Base-by-base conservation (phyloP, 2,797 vertebrate species). In the Erpetoichthys calabaricus region DNA sequence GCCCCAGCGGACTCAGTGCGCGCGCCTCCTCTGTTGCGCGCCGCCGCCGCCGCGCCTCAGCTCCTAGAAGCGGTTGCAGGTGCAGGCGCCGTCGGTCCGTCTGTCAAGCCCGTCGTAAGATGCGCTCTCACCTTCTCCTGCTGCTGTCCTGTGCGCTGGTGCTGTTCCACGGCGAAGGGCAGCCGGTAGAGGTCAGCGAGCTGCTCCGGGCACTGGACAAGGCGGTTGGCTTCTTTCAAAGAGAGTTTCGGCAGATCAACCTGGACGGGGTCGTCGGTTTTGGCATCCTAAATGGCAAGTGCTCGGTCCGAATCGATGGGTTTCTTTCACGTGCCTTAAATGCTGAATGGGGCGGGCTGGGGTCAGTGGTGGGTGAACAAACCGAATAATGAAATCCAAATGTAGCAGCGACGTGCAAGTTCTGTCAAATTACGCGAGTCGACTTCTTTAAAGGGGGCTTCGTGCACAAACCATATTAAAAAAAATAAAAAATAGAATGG, bases 211-310 rank as follows among this genome's bases (percentile, higher is more conserved):
- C 80, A 0, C 67, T 91, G 42, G 78, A 82, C 43, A 72, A 73
- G 45, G 83, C 81, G 56, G 74, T 77, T 7, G 44, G 64, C 47
- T 92, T 90, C 72, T 73, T 94, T 62, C 77, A 86, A 66, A 66
- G 60, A 6, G 73, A 86, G 41, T 78, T 82, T 5, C 68, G 75
- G 1, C 71, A 82, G 57, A 77, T 94, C 63, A 91, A 91, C 67
- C 67, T 90, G 73, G 91, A 94, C 10, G 88, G 84, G 0, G 73
- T 83, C 57, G 65, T 87, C 41, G 90, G 89, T 2, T 92, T 82
- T 65, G 61, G 67, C 56, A 70, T 90, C 57, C 74, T 91, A 65
- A 79, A 89, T 81, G 88, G 90, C 89, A 73, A 56, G 79, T 62
- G 2, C 47, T 2, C 10, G 5, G 45, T 25, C 25, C 25, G 25